Percentiles rank a stretch among this genome's conserved stretches.
Evolutionary conservation across 2,797 vertebrate genomes (phyloP).

Genomic region (Bufotes viridis): DNA sequence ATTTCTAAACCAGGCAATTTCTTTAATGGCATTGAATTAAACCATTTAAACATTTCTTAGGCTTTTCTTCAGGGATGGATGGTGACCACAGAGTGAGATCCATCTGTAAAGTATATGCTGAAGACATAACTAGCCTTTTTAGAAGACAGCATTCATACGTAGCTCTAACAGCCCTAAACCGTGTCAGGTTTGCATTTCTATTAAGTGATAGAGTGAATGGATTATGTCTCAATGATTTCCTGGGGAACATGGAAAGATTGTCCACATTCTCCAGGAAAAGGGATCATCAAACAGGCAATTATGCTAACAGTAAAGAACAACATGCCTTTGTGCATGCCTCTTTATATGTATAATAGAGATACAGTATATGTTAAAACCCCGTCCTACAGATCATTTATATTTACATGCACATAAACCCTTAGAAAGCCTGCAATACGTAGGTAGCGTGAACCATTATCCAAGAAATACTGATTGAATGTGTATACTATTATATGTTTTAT

Average conservation of each 20-base stretch:
- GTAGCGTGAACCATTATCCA: background rate
- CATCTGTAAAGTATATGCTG: background rate
- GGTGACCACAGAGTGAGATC: background rate
- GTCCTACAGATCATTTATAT: background rate
- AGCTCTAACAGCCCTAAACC: background rate
- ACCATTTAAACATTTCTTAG: background rate
- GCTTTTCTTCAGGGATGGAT: background rate
- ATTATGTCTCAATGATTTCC: conserved; percentile 49
- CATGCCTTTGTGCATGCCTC: conserved; percentile 1
- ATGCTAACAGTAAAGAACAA: conserved; percentile 20
- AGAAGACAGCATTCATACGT: background rate
- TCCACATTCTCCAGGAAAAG: conserved; percentile 15
- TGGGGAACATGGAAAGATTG: conserved; percentile 18
- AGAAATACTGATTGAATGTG: background rate
- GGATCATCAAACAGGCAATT: conserved; percentile 47
- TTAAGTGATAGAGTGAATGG: conserved; percentile 20
- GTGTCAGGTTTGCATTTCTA: conserved; percentile 25
- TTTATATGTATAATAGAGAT: background rate
- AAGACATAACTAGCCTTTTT: background rate
- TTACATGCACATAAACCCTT: background rate
- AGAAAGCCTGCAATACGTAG: background rate
- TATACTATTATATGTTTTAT: background rate
- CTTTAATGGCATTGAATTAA: background rate
- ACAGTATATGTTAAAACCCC: background rate
- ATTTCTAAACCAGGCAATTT: background rate